Conservation (phyloP, 2,888 invertebrate species). For the Lobophora halterata region DNA sequence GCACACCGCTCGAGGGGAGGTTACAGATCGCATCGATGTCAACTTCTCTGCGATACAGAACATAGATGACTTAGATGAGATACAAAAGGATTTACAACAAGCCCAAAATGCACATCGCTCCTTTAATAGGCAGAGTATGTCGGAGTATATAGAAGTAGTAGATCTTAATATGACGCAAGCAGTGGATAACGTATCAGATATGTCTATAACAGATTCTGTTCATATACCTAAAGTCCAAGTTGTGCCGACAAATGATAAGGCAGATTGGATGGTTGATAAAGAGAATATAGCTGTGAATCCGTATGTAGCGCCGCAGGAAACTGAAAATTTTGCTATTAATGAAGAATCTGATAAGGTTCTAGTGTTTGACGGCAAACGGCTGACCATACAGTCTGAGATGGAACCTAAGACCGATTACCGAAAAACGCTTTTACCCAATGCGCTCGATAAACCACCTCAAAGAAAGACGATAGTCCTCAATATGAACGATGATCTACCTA, state of each 20-base stretch:
- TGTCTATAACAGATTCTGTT: slow-evolving; percentile 68
- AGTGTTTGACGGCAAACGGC: slow-evolving; percentile 64
- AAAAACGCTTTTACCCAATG: slow-evolving; percentile 33
- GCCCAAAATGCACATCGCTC: slow-evolving; percentile 39
- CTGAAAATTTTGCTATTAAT: slow-evolving; percentile 54
- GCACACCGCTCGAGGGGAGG: slow-evolving; percentile 44
- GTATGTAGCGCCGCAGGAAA: slow-evolving; percentile 50
- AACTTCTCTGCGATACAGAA: slow-evolving; percentile 57
- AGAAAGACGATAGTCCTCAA: slow-evolving; percentile 60
- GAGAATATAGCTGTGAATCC: slow-evolving; percentile 67
- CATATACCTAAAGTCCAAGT: slow-evolving; percentile 53
- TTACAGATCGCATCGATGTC: slow-evolving; percentile 54
- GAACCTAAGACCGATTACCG: slow-evolving; percentile 32
- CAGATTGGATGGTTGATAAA: slow-evolving; percentile 60
- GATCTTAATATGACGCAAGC: slow-evolving; percentile 60
- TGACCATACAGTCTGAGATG: slow-evolving; percentile 50
- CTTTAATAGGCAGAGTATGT: slow-evolving; percentile 41
- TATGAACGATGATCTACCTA: slow-evolving; percentile 59
- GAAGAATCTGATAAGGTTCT: slow-evolving; percentile 55
- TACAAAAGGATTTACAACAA: slow-evolving; percentile 51
- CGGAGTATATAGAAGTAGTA: slow-evolving; percentile 65
- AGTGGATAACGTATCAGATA: slow-evolving; percentile 50
- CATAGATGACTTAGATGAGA: slow-evolving; percentile 63
- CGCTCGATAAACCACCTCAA: slow-evolving; percentile 32
- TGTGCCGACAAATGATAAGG: too few species aligned